These are phyloP conservation scores for Odontophorus gujanensis DNA, from an alignment of 2,113 vertebrate species.

Conservation along the genomic window DNA sequence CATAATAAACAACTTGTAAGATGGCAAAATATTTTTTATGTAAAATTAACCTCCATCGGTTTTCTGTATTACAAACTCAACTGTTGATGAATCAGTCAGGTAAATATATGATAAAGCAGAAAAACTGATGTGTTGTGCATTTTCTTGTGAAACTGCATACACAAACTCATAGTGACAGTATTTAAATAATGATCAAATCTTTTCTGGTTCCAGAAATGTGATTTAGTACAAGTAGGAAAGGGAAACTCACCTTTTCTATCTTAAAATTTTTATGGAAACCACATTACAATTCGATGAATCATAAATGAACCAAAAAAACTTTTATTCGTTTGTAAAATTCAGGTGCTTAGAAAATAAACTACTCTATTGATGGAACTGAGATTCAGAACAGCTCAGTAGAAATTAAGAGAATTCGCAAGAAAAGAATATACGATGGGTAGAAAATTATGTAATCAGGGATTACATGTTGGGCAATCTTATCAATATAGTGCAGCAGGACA, in stretches of 20 bases:
- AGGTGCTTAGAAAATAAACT: background rate
- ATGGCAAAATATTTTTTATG: background rate
- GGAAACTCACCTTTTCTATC: background rate
- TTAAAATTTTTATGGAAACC: background rate
- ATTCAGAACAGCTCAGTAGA: background rate
- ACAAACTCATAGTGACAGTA: background rate
- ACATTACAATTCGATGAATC: background rate
- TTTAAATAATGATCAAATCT: background rate
- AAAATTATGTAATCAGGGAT: background rate
- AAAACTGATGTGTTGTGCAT: background rate
- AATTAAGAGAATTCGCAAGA: background rate
- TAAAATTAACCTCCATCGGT: background rate
- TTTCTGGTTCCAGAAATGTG: background rate
- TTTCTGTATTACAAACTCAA: background rate
- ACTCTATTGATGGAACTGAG: background rate
- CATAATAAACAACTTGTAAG: background rate
- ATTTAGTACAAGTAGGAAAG: background rate
- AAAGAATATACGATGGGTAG: background rate
- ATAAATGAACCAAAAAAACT: background rate
- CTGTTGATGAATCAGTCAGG: background rate
- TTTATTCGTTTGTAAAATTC: background rate
- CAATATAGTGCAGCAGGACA: background rate
- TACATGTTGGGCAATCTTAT: background rate
- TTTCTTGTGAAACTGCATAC: background rate
- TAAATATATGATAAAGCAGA: background rate